Evolutionary conservation across 2,797 vertebrate genomes (phyloP).

Genomic region (Clarias pachynema): DNA sequence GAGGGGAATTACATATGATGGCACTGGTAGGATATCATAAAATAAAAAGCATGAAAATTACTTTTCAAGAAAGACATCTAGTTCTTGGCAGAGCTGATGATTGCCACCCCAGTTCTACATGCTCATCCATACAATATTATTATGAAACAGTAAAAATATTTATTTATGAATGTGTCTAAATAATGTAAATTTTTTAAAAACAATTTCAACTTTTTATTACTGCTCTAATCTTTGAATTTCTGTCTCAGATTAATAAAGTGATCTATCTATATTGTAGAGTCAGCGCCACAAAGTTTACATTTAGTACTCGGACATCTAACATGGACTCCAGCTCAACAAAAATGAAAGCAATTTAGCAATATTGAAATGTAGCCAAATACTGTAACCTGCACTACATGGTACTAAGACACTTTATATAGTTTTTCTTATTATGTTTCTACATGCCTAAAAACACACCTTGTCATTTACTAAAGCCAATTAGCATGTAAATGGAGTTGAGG

Average conservation of each 20-base stretch:
- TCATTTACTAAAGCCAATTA: conserved; percentile 19
- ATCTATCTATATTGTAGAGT: background rate
- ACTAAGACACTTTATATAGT: background rate
- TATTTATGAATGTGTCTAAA: background rate
- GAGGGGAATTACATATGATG: conserved; percentile 44
- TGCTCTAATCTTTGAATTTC: background rate
- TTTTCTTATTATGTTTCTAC: background rate
- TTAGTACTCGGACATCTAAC: no score
- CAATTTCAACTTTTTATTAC: background rate
- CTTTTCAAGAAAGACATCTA: background rate
- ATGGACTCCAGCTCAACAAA: no score
- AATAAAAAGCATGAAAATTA: background rate
- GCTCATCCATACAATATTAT: background rate
- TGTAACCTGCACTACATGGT: background rate
- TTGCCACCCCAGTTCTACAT: background rate
- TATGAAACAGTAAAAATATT: background rate
- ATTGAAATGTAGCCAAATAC: no score
- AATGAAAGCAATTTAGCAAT: no score
- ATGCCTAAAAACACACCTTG: background rate
- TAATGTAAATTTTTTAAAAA: background rate
- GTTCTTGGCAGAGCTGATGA: background rate
- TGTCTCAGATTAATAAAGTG: background rate
- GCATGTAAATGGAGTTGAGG: conserved; percentile 37
- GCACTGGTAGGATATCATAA: conserved; percentile 5
- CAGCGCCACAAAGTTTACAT: background rate